Evolutionary conservation across 2,113 vertebrate genomes (phyloP), one percentile per base, ranked within the genome.

Genomic region (Sakesphorus luctuosus): DNA sequence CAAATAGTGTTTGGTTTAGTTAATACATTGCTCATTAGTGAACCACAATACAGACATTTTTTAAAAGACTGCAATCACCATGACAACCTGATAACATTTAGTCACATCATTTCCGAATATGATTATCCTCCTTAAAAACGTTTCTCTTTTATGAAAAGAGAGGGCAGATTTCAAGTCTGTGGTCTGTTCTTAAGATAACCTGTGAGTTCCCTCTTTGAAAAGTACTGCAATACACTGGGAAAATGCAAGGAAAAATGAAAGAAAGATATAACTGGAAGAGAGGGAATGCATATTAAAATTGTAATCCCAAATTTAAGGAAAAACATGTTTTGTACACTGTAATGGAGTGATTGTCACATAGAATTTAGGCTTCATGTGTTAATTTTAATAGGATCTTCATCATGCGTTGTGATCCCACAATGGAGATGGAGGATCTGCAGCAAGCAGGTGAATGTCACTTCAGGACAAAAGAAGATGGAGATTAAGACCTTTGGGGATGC

Each of bases 11-110:
- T 91, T 76, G 88, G 52, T 84, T 93, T 95, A 74, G 79, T 94
- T 97, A 97, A 96, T 97, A 88, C 92, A 96, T 95, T 95, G 86
- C 91, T 96, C 96, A 97, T 97, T 96, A 97, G 82, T 80, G 80
- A 77, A 83, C 71, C 95, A 84, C 93, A 91, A 97, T 91, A 81
- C 92, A 85, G 89, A 92, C 87, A 93, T 97, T 97, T 97, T 96
- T 97, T 91, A 97, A 95, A 97, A 97, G 96, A 84, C 89, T 88
- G 47, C 72, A 82, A 52, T 95, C 90, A 81, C 95, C 68, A 79
- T 95, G 96, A 96, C 61, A 91, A 84, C 86, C 94, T 96, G 93
- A 84, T 96, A 97, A 96, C 61, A 94, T 96, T 94, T 89, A 82
- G 83, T 78, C 85, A 65, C 78, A 92, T 90, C 85, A 67, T 96